A percentile compares a stretch with the other conserved stretches of the same genome.
Conservation (phyloP, 2,113 vertebrate genomes). For the Suricata suricatta region DNA sequence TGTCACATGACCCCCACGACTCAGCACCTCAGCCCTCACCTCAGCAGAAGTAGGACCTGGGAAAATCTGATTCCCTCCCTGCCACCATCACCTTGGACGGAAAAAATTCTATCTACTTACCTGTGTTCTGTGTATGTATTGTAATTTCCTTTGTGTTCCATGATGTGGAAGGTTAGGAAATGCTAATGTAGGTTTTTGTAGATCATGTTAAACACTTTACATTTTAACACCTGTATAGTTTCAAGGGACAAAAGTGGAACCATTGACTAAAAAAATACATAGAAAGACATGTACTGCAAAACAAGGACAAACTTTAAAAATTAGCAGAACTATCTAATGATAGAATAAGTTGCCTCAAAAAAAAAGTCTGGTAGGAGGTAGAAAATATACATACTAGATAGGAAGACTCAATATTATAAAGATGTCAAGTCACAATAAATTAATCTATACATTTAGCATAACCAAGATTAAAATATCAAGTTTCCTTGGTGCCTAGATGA, state of each 20-base stretch:
- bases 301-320: neutral
- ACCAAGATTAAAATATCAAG: neutral
- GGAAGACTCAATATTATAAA: constrained; percentile 1
- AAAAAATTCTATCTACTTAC: neutral
- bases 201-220: neutral
- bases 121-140: neutral
- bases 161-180: neutral
- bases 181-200: neutral
- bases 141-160: neutral
- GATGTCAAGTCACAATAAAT: neutral
- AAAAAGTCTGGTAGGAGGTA: neutral
- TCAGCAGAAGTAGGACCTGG: neutral
- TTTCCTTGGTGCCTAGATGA: neutral
- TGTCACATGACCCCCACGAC: neutral
- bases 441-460: neutral
- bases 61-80: neutral
- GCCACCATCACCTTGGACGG: neutral
- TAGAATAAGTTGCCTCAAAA: neutral
- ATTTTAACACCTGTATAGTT: neutral
- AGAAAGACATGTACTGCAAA: neutral
- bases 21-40: neutral
- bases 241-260: neutral
- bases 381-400: neutral
- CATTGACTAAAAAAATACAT: constrained; percentile 2
- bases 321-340: neutral